These are phyloP conservation scores for Paralichthys olivaceus DNA, from an alignment of 2,113 vertebrate species.

Conservation along the genomic window DNA sequence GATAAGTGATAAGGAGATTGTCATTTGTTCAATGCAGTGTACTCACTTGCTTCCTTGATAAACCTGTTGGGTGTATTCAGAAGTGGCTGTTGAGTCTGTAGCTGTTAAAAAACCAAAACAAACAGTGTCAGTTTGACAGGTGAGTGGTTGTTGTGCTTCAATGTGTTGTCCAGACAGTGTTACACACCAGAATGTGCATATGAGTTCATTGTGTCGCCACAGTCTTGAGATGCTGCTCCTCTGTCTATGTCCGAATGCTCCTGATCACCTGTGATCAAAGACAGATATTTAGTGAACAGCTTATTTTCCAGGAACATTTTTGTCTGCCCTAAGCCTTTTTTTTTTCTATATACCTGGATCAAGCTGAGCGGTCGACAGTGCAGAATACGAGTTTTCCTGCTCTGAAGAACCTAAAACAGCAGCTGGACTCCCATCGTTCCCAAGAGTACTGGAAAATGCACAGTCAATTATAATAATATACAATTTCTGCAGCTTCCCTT, in stretches of 20 bases:
- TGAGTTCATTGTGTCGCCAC: conserved; percentile 63
- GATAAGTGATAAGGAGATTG: background rate
- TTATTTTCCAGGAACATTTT: background rate
- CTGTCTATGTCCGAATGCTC: conserved; percentile 60
- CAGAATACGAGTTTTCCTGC: conserved; percentile 68
- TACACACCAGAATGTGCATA: conserved; percentile 75
- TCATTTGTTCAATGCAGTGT: background rate
- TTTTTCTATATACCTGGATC: conserved; percentile 60
- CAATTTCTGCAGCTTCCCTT: background rate
- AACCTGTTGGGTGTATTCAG: conserved; percentile 82
- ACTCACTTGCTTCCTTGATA: conserved; percentile 84
- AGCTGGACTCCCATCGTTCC: conserved; percentile 55
- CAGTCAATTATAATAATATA: background rate
- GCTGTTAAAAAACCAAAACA: conserved; percentile 29
- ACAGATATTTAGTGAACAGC: background rate
- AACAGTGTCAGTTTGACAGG: background rate
- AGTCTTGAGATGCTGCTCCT: conserved; percentile 50
- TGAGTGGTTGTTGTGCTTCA: background rate
- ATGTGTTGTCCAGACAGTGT: fast-evolving
- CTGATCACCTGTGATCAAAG: conserved; percentile 55
- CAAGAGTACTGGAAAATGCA: conserved; percentile 46
- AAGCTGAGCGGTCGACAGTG: conserved; percentile 64
- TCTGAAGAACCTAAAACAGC: conserved; percentile 64
- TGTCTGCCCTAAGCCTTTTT: background rate
- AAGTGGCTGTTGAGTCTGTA: conserved; percentile 62